A percentile compares a stretch with the other conserved stretches of the same genome.
Conservation (phyloP, 2,888 invertebrate species). For the Sinopyrophorus schimmeli region DNA sequence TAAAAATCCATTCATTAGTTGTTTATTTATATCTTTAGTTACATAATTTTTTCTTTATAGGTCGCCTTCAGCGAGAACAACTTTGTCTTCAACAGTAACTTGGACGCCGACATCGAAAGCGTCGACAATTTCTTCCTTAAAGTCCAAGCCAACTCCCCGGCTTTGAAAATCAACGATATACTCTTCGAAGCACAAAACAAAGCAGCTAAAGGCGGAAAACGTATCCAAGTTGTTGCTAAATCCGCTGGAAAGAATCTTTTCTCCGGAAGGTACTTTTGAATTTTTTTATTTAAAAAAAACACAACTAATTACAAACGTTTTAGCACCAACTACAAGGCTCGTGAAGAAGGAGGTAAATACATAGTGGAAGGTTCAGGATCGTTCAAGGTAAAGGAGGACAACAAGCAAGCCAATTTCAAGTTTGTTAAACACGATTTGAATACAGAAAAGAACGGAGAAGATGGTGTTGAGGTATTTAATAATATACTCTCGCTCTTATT, state of each 20-base stretch:
- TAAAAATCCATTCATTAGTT: slow-evolving; percentile 1
- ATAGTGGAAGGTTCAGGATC: slow-evolving; percentile 77
- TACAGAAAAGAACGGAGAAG: slow-evolving; percentile 65
- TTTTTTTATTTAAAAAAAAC: neutral
- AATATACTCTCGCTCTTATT: neutral
- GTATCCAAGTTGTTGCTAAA: slow-evolving; percentile 65
- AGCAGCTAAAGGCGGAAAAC: slow-evolving; percentile 63
- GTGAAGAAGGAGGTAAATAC: slow-evolving; percentile 70
- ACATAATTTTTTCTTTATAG: slow-evolving; percentile 13
- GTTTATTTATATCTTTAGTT: too few species aligned
- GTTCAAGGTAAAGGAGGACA: slow-evolving; percentile 69
- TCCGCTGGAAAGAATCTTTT: slow-evolving; percentile 68
- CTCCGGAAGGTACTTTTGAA: slow-evolving; percentile 63
- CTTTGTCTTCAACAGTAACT: slow-evolving; percentile 59
- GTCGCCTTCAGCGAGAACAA: slow-evolving; percentile 44
- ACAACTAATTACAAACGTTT: slow-evolving; percentile 16
- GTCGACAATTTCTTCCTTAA: slow-evolving; percentile 69
- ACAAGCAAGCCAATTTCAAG: slow-evolving; percentile 74
- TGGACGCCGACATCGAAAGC: slow-evolving; percentile 61
- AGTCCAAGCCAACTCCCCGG: slow-evolving; percentile 64
- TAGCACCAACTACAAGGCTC: slow-evolving; percentile 70
- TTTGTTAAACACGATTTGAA: slow-evolving; percentile 66
- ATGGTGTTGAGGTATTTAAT: slow-evolving; percentile 61
- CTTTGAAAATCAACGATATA: slow-evolving; percentile 67
- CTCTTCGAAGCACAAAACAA: slow-evolving; percentile 67